Base-by-base conservation (phyloP, 2,113 vertebrate species). In the Indri indri region DNA sequence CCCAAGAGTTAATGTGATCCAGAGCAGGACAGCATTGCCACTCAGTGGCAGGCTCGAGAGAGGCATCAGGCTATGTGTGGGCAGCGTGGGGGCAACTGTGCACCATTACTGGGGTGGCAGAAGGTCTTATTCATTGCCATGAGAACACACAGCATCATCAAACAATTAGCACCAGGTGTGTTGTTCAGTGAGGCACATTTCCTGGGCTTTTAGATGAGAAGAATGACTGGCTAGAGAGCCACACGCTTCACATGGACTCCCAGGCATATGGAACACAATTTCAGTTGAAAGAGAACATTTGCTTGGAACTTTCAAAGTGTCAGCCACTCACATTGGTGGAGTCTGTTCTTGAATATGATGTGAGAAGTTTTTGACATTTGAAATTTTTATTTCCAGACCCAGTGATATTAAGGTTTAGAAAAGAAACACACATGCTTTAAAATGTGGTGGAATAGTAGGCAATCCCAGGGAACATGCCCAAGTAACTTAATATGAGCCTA, bases 311-410 rank as follows among this genome's bases (percentile, higher is more conserved):
- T 89, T 61, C 81, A 91, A 97, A 94, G 57, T 47, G 87, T 71
- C 81, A 76, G 40, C 76, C 30, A 71, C 45, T 95, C 93, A 96
- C 47, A 88, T 81, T 54, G 52, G 65, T 88, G 23, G 88, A 97
- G 80, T 84, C 85, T 98, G 97, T 85, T 94, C 93, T 97, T 66
- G 97, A 96, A 91, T 63, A 87, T 90, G 91, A 57, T 68, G 70
- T 95, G 93, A 97, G 93, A 96, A 97, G 94, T 88, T 94, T 95
- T 94, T 96, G 91, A 97, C 97, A 92, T 97, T 97, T 98, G 71
- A 90, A 83, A 86, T 90, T 92, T 91, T 97, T 95, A 94, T 92
- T 97, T 97, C 95, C 88, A 96, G 76, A 88, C 65, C 70, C 70
- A 90, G 57, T 32, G 80, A 88, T 96, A 96, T 92, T 90, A 97